Evolutionary conservation across 2,888 invertebrate species (phyloP), one percentile per base, ranked within the genome.

Genomic region (Synanthedon andrenaeformis): DNA sequence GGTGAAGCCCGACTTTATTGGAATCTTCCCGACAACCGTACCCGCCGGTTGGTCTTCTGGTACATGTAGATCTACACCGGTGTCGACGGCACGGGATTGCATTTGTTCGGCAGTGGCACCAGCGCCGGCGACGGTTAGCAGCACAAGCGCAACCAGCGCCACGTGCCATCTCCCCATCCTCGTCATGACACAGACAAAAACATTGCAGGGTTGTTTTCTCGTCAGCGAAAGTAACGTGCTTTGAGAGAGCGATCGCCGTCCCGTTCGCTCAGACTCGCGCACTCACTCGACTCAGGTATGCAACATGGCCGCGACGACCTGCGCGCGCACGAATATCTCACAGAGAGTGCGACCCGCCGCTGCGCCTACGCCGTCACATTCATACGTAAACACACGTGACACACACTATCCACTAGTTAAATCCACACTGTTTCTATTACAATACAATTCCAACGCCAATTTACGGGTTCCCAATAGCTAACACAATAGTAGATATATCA

Each of bases 1-100:
- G 0, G 94, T 95, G 76, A 96, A 97, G 57, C 94, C 95, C 4
- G 93, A 91, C 76, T 95, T 94, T 6, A 91, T 94, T 41, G 96
- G 96, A 65, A 98, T 96, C 65, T 89, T 90, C 12, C 98, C 98
- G 28, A 98, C 96, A 51, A 92, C 76, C 1, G 95, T 95, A 50
- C 95, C 96, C 56, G 91, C 90, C 8, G 95, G 93, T 72, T 93
- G 93, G 58, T 94, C 95, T 80, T 98, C 98, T 55, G 91, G 89
- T 59, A 97, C 92, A 70, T 94, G 93, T 67, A 97, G 92, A 67
- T 94, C 94, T 51, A 96, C 93, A 63, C 95, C 89, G 48, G 95
- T 95, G 76, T 96, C 95, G 57, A 95, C 95, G 54, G 95, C 94
- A 63, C 95, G 90, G 61, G 94, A 94, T 85, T 96, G 95, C 95